Base-by-base conservation (phyloP, 2,888 invertebrate genomes). In the Microctonus aethiopoides region DNA sequence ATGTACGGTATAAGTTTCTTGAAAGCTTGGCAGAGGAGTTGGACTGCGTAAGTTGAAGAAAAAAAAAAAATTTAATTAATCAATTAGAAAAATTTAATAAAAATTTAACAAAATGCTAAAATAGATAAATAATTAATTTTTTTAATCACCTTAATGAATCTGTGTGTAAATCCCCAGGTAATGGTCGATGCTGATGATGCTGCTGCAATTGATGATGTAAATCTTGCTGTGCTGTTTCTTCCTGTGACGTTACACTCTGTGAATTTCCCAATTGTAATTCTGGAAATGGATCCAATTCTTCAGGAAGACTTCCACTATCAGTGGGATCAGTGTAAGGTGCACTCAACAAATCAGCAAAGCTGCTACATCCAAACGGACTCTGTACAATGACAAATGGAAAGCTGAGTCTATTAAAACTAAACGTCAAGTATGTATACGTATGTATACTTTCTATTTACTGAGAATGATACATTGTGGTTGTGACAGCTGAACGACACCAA, bases 1-100 rank as follows among this genome's bases (percentile, higher is more conserved):
- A 46, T 76, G 76, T 61, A 94, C 91, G 70, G 94, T 93, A 87
- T 95, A 95, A 32, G 94, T 95, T 88, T 95, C 95, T 88, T 95
- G 94, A 88, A 95, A 95, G 88, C 95, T 95, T 74, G 95, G 95
- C 81, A 95, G 87, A 59, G 89, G 89, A 59, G 93, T 91, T 57
- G 91, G 91, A 78, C 91, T 85, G 76, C 51, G 62, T 66, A 34
- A 29, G 3, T 54, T 20, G 10, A 51, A n/a, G 29, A 52, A 68
- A 52, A 32, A n/a, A 41, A 52, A 20, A 22, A 20, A 61, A 61
- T 26, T 29, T 5, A 29, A 29, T 29, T 5, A 29, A 29, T 29
- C 3, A 29, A 29, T 29, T 5, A 29, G 7, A 41, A 13, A 16
- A 29, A 29, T 57, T 16, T 29, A 57, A 32, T 26, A 29, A 32